Conservation (phyloP, 2,888 invertebrate genomes). For the Merodon equestris region DNA sequence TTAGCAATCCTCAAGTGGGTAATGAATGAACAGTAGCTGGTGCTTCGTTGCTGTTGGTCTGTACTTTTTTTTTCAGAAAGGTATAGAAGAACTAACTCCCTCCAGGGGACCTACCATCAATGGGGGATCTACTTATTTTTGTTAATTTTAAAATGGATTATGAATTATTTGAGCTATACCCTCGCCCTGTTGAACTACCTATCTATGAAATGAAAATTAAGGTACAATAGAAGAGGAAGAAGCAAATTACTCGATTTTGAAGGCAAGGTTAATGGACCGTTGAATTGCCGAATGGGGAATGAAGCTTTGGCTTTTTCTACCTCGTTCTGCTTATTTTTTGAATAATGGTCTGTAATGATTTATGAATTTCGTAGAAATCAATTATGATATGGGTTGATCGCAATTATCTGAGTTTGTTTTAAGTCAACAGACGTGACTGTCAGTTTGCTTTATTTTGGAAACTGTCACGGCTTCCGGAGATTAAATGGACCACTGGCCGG, state of each 20-base stretch:
- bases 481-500: no score
- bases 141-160: conserved; percentile 66
- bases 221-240: conserved; percentile 6
- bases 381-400: no score
- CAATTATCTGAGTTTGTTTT: no score
- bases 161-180: conserved; percentile 52
- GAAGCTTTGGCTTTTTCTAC: no score
- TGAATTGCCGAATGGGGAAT: no score
- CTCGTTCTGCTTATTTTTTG: no score
- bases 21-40: conserved; percentile 39
- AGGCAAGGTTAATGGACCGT: conserved; percentile 10
- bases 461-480: no score
- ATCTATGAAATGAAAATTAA: not conserved
- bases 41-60: conserved; percentile 20
- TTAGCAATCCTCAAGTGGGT: conserved; percentile 65
- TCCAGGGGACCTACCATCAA: not conserved
- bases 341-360: no score
- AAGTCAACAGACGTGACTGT: no score
- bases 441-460: no score
- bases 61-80: not conserved
- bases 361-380: no score
- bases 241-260: conserved; percentile 7
- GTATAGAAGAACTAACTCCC: conserved; percentile 3
- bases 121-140: conserved; percentile 38
- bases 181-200: not conserved